Percentiles rank a stretch among this genome's conserved stretches.
Evolutionary conservation across 1,140 invertebrate genomes (phyloP).

Genomic region (Drosophila cardini): DNA sequence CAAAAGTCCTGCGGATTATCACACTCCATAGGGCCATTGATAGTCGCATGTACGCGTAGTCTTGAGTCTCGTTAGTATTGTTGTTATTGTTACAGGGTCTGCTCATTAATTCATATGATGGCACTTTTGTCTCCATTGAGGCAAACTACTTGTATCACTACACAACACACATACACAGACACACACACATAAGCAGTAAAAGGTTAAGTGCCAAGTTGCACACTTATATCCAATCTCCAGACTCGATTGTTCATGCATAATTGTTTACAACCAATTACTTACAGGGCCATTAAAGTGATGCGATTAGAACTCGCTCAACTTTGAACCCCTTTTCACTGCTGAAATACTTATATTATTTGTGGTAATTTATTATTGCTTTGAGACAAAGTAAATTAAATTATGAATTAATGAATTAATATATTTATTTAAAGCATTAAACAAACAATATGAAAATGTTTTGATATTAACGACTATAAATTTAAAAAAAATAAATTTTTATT

Average conservation of each 20-base stretch:
- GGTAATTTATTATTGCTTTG: too few relatives aligned
- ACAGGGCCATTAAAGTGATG: slow-evolving; percentile 12
- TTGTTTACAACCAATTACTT: slow-evolving; percentile 54
- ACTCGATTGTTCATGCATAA: slow-evolving; percentile 73
- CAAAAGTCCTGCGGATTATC: slow-evolving; percentile 71
- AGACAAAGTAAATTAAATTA: too few relatives aligned
- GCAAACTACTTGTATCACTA: slow-evolving; percentile 55
- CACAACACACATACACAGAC: not conserved
- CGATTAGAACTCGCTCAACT: slow-evolving; percentile 1
- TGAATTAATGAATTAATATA: too few relatives aligned
- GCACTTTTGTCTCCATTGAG: slow-evolving; percentile 70
- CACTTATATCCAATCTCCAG: slow-evolving; percentile 22
- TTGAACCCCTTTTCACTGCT: not conserved
- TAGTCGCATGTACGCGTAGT: slow-evolving; percentile 1
- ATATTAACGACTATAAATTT: too few relatives aligned
- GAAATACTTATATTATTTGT: too few relatives aligned
- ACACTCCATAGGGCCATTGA: slow-evolving; percentile 62
- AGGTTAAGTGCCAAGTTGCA: slow-evolving; percentile 69
- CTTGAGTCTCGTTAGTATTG: slow-evolving; percentile 32
- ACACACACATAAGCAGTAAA: slow-evolving; percentile 17
- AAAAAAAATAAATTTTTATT: not conserved
- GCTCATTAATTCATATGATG: slow-evolving; percentile 79
- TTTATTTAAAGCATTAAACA: too few relatives aligned
- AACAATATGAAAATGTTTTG: too few relatives aligned
- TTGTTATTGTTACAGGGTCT: slow-evolving; percentile 48